Conservation (phyloP, 2,797 vertebrate species). For the Cetoscarus ocellatus region DNA sequence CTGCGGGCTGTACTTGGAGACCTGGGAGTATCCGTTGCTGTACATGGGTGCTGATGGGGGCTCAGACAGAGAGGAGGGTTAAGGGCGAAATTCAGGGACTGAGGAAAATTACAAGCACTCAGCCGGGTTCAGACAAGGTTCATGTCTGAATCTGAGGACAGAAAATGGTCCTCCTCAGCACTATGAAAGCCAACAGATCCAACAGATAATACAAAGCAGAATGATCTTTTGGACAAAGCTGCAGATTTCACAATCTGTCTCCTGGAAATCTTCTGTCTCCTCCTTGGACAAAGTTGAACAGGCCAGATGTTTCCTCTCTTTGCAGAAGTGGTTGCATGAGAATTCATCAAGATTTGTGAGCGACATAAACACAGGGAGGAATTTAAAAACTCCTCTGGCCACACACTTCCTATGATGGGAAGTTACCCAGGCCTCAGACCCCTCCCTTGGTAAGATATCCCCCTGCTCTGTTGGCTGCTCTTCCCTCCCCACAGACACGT, state of each 20-base stretch:
- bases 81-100: neutral
- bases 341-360: slow-evolving; percentile 47
- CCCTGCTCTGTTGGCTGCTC: slow-evolving; percentile 3
- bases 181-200: slow-evolving; percentile 2
- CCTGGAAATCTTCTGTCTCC: neutral
- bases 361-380: slow-evolving; percentile 51
- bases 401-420: slow-evolving; percentile 61
- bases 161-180: neutral
- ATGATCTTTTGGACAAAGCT: slow-evolving; percentile 13
- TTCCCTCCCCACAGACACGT: neutral
- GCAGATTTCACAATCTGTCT: slow-evolving; percentile 21
- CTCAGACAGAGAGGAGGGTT: neutral
- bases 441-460: slow-evolving; percentile 43
- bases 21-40: slow-evolving; percentile 76
- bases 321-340: slow-evolving; percentile 28
- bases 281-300: slow-evolving; percentile 22
- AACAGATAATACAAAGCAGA: neutral
- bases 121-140: slow-evolving; percentile 20
- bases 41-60: slow-evolving; percentile 73
- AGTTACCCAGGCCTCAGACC: slow-evolving; percentile 29
- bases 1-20: slow-evolving; percentile 68
- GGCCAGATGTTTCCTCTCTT: slow-evolving; percentile 61
- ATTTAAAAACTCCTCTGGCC: slow-evolving; percentile 72
- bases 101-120: neutral
- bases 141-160: neutral